phyloP scores from a whole-genome alignment of 1,140 invertebrate species.

The Melitaea cinxia region DNA sequence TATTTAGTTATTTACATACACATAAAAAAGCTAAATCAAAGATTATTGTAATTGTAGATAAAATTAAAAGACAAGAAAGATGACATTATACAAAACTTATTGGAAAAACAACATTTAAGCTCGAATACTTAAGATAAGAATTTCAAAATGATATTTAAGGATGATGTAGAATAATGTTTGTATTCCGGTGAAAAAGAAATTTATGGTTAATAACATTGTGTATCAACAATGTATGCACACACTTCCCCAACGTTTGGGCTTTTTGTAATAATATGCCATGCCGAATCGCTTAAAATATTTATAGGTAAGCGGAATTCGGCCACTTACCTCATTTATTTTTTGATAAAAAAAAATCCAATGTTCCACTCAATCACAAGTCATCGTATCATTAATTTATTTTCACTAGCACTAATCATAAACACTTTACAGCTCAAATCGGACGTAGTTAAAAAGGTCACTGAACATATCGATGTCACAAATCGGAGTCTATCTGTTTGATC shows the following conservation, averaged over 20 bases:
- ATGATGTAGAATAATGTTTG: not conserved
- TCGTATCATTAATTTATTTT: constrained; percentile 53
- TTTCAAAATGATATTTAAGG: too few species aligned
- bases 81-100: too few species aligned
- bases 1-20: too few species aligned
- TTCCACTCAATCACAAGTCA: constrained; percentile 50
- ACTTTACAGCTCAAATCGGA: constrained; percentile 43
- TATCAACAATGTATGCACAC: constrained; percentile 73
- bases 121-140: too few species aligned
- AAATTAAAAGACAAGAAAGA: too few species aligned
- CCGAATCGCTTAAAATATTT: constrained; percentile 48
- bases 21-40: too few species aligned
- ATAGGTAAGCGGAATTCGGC: constrained; percentile 27
- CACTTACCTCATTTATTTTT: constrained; percentile 59
- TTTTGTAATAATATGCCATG: constrained; percentile 58
- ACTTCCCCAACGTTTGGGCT: constrained; percentile 66
- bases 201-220: constrained; percentile 44
- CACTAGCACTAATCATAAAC: constrained; percentile 48
- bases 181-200: constrained; percentile 25
- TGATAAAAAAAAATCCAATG: constrained; percentile 45
- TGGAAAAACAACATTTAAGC: too few species aligned
- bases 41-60: too few species aligned
- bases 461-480: constrained; percentile 65
- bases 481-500: constrained; percentile 50
- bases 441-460: constrained; percentile 52